Conservation (phyloP, 1,140 invertebrate species). For the Zeugodacus cucurbitae region DNA sequence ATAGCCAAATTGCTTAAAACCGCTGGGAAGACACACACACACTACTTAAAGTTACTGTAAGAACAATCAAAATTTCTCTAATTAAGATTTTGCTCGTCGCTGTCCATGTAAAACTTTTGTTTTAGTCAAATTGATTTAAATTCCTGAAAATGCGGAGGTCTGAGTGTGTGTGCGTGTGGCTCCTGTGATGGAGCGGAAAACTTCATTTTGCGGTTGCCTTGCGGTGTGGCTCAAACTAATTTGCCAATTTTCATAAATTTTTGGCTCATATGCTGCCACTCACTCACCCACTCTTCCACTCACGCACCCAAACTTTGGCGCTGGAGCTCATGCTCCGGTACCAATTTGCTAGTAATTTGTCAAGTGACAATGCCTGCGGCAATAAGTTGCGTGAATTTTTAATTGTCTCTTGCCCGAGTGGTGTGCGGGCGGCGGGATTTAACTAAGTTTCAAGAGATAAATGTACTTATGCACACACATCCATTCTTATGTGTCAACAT, state of each 20-base stretch:
- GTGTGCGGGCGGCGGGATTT: not conserved
- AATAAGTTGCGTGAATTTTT: slow-evolving; percentile 31
- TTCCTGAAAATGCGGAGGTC: not conserved
- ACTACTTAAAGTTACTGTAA: not conserved
- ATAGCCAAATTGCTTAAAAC: slow-evolving; percentile 26
- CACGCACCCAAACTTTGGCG: not conserved
- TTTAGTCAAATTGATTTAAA: slow-evolving; percentile 59
- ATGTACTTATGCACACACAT: not conserved
- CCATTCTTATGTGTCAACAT: slow-evolving; percentile 30
- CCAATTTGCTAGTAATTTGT: not conserved
- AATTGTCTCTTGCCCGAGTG: slow-evolving; percentile 9
- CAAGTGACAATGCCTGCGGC: slow-evolving; percentile 11
- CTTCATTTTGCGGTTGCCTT: slow-evolving; percentile 24
- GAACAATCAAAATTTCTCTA: not conserved
- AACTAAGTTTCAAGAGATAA: slow-evolving; percentile 34
- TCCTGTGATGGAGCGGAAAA: slow-evolving; percentile 12
- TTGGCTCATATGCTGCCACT: not conserved
- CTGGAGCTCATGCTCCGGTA: not conserved
- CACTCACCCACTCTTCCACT: not conserved
- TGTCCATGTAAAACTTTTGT: slow-evolving; percentile 52
- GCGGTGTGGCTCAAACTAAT: not conserved
- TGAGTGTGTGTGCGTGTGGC: not conserved
- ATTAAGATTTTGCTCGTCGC: not conserved
- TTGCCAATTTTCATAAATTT: slow-evolving; percentile 11
- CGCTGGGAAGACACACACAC: not conserved